phyloP scores from a whole-genome alignment of 1,140 invertebrate species.

The Drosophila obscura region DNA sequence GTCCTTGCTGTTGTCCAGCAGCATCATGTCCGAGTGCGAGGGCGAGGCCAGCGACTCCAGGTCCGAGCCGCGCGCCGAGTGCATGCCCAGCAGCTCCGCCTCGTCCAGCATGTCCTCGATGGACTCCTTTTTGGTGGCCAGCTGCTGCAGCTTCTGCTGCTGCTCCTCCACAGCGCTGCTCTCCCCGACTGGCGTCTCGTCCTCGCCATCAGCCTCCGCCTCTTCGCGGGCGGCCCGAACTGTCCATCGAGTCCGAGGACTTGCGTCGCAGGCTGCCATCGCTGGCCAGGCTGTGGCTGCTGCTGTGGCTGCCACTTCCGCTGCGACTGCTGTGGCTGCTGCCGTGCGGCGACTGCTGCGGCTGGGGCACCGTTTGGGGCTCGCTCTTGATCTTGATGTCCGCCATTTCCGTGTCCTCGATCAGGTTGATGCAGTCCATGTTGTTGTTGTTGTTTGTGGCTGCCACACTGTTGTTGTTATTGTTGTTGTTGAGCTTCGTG shows the following conservation, averaged over 20 bases:
- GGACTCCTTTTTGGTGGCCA: conserved; percentile 74
- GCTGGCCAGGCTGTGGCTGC: conserved; percentile 49
- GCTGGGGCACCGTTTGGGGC: conserved; percentile 46
- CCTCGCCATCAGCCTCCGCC: conserved; percentile 14
- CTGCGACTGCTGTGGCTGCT: conserved; percentile 65
- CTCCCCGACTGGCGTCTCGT: not conserved
- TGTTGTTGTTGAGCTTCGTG: conserved; percentile 80
- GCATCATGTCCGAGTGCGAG: conserved; percentile 86
- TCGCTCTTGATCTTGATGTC: conserved; percentile 81
- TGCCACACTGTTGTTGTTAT: conserved; percentile 79
- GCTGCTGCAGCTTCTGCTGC: conserved; percentile 15
- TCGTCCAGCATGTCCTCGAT: conserved; percentile 81
- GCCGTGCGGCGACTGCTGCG: conserved; percentile 60
- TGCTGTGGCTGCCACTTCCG: conserved; percentile 48
- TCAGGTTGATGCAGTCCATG: conserved; percentile 76
- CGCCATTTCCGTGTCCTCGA: conserved; percentile 71
- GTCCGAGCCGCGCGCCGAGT: conserved; percentile 72
- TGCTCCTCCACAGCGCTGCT: conserved; percentile 23
- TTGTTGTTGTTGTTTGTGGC: conserved; percentile 81
- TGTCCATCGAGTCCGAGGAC: conserved; percentile 73
- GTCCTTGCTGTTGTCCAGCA: conserved; percentile 87
- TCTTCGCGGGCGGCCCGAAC: conserved; percentile 37
- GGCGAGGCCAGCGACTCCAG: conserved; percentile 87
- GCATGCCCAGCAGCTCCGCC: conserved; percentile 74
- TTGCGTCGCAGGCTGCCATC: conserved; percentile 67